Conservation (phyloP, 2,797 vertebrate genomes). For the Petrocephalus sullivani region DNA sequence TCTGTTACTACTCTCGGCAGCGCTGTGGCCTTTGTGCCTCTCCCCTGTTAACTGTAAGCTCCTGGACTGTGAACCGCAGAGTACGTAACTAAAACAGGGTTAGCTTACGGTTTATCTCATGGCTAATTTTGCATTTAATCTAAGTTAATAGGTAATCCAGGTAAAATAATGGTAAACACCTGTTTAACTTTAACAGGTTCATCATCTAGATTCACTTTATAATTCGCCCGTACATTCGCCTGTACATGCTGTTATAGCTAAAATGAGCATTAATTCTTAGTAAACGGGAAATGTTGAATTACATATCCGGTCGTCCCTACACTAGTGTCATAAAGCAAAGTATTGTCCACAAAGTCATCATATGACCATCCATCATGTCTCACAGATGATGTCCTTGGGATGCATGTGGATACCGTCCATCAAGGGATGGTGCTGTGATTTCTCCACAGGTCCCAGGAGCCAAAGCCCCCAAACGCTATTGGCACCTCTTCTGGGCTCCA, state of each 20-base stretch:
- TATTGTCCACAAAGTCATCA: neutral
- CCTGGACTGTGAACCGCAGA: neutral
- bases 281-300: neutral
- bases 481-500: conserved; percentile 27
- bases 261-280: neutral
- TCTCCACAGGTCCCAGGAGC: conserved; percentile 32
- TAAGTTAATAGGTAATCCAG: neutral
- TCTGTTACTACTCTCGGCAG: neutral
- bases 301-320: neutral
- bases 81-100: neutral
- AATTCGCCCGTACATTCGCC: neutral
- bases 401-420: neutral
- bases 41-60: neutral
- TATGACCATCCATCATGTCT: neutral
- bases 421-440: neutral
- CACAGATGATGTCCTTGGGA: neutral
- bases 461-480: neutral
- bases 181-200: neutral
- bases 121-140: neutral
- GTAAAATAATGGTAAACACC: neutral
- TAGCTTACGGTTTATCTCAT: neutral
- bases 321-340: neutral
- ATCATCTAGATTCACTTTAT: neutral
- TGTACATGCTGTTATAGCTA: neutral
- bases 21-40: neutral